Percentiles rank a stretch among this genome's conserved stretches.
Evolutionary conservation across 2,113 vertebrate species (phyloP).

Genomic region (Galbula dea): DNA sequence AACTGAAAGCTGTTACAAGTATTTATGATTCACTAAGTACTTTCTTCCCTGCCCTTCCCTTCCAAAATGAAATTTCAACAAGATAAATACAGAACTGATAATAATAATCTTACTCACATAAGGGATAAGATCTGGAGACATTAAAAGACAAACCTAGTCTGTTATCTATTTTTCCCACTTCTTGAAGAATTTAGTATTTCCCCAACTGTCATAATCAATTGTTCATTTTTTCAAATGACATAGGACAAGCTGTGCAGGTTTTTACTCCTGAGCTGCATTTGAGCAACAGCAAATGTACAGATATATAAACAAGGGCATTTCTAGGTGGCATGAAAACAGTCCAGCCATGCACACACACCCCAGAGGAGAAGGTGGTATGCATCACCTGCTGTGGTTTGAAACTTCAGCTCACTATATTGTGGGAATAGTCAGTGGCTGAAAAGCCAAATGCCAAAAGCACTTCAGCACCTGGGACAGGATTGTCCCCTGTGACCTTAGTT

Average conservation of each 20-base stretch:
- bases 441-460: neutral
- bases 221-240: neutral
- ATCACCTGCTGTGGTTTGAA: neutral
- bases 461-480: neutral
- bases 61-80: slow-evolving; percentile 1
- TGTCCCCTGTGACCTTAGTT: neutral
- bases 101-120: neutral
- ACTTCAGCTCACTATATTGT: neutral
- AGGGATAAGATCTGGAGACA: neutral
- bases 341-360: neutral
- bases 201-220: neutral
- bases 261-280: neutral
- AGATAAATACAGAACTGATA: neutral
- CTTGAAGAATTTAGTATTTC: neutral
- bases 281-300: neutral
- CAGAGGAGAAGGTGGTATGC: neutral
- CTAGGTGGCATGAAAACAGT: neutral
- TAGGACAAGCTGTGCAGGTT: neutral
- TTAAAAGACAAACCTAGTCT: neutral
- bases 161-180: neutral
- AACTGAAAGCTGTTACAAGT: slow-evolving; percentile 9
- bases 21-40: slow-evolving; percentile 9
- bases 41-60: neutral
- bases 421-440: neutral
- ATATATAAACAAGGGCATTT: neutral